A percentile compares a stretch with the other conserved stretches of the same genome.
Evolutionary conservation across 2,797 vertebrate genomes (phyloP).

Genomic region (Periparus ater): DNA sequence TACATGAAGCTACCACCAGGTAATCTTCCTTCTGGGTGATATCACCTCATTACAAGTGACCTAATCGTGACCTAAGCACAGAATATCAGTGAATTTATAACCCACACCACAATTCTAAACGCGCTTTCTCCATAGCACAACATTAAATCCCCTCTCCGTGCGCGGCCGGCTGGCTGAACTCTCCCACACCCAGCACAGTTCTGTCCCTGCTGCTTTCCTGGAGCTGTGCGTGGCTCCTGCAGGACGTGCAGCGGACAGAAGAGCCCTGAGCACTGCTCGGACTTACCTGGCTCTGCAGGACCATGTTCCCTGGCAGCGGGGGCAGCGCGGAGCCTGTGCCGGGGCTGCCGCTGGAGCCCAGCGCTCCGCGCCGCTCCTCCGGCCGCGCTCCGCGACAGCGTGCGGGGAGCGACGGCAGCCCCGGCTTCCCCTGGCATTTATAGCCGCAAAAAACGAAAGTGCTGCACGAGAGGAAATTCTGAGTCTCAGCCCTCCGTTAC

Average conservation of each 20-base stretch:
- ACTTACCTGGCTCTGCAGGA: slow-evolving; percentile 42
- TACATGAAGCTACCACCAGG: not conserved
- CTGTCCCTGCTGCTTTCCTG: accelerated
- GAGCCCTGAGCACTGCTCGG: not conserved
- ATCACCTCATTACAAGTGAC: not conserved
- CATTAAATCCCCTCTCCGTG: accelerated
- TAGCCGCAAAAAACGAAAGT: not conserved
- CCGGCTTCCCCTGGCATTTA: not conserved
- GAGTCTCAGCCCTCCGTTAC: not conserved
- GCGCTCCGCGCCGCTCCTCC: accelerated
- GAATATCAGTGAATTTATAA: not conserved
- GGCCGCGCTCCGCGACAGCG: accelerated
- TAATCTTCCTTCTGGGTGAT: not conserved
- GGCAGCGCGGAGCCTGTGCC: accelerated
- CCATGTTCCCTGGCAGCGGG: not conserved
- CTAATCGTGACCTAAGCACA: not conserved
- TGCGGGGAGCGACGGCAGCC: not conserved
- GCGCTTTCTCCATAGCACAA: accelerated
- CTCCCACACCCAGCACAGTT: not conserved
- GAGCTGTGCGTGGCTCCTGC: not conserved
- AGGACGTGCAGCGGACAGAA: accelerated
- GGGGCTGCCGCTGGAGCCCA: accelerated
- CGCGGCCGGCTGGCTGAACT: accelerated
- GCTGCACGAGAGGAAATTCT: slow-evolving; percentile 9
- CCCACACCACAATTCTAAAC: not conserved